Base-by-base conservation (phyloP, 2,113 vertebrate species). In the Anarrhichthys ocellatus region DNA sequence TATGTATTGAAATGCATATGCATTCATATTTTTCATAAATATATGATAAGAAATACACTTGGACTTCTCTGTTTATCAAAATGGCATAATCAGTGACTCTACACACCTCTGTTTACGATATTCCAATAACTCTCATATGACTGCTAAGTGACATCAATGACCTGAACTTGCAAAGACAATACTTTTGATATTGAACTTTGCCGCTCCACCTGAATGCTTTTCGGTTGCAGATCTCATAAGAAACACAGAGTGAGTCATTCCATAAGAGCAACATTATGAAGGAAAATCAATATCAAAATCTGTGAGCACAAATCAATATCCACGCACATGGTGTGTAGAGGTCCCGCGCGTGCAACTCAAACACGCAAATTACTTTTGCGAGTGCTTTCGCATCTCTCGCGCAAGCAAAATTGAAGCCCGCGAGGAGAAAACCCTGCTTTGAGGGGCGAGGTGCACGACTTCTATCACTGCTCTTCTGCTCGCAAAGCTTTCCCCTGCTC, bases 201-300 rank as follows among this genome's bases (percentile, higher is more conserved):
- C 36, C 0, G 11, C 69, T 67, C 61, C 36, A 65, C 54, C 65
- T 59, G 56, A 82, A 69, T 74, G 72, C 38, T 66, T 80, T 69
- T 20, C 9, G 10, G 48, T 36, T 76, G 75, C 78, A 63, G 65
- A 80, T 84, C 66, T 83, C 74, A 89, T 81, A 44, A 81, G 65
- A n/a, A 80, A 66, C 82, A 76, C 48, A 62, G 61, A 85, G 72
- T 70, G 88, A 78, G 77, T 75, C 75, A 87, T 79, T 79, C 73
- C 78, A 90, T 67, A 86, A 81, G 78, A 78, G 17, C 63, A 70
- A 24, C 74, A 48, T 81, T 46, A 5, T 15, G 5, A 46, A 44
- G 42, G 42, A 13, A 44, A 44, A 44, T 44, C 42, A 13, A 46
- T 46, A 15, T 46, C 14, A 13, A 14, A 13, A 44, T 44, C 42